Base-by-base conservation (phyloP, 1,140 invertebrate genomes). In the Latrodectus geometricus region DNA sequence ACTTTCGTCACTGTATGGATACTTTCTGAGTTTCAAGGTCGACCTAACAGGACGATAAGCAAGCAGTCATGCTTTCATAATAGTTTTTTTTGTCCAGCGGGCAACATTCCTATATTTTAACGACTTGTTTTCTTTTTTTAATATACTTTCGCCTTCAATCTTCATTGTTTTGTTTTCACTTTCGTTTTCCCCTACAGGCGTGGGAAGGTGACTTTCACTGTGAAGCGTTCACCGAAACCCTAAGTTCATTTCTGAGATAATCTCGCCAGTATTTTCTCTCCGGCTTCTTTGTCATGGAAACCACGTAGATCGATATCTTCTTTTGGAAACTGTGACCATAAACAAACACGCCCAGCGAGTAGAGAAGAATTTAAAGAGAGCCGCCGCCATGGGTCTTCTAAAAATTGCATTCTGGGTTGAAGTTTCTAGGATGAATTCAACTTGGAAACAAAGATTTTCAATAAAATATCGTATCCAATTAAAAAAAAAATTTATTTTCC, bases 171-270 rank as follows among this genome's bases (percentile, higher is more conserved):
- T 54, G 54, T 14, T 77, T 76, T 23, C 49, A 50, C 72, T 50
- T 50, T n/a, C n/a, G 17, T 54, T 76, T 77, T 77, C 75, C 75
- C 75, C 75, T 77, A 77, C 75, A 77, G 76, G 76, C 76, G 61
- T 23, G 65, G 17, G 23, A 78, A 78, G 76, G 76, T 78, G 76
- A 78, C 76, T 78, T 78, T 78, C 12, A 11, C 61, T 78, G 76
- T 78, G 61, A 78, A n/a, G 20, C 52, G 20, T n/a, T 48, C 56
- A 23, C n/a, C 48, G 76, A 78, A 68, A 23, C 76, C 54, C 17
- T 61, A 17, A 61, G 54, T 14, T 17, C 54, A 61, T 61, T 61
- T 11, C 2, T 8, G 54, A 61, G 54, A 11, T 61, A 61, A 61
- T 61, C 54, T 61, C 17, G 8, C 3, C 17, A 11, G 54, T 17